Conservation (phyloP, 1,140 invertebrate species). For the Contarinia nasturtii region DNA sequence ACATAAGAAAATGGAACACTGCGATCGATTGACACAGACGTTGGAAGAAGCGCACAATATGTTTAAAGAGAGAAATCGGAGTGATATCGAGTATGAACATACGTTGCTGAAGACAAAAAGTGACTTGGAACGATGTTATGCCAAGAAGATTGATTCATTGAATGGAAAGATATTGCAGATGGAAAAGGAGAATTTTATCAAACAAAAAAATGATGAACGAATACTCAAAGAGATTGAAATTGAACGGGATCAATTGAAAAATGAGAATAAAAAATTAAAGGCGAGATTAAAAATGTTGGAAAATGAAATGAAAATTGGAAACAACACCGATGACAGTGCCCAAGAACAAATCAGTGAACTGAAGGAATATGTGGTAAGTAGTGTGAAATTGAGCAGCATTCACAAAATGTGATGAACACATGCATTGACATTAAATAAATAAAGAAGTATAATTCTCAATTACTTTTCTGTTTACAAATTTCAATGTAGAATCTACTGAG, state of each 20-base stretch:
- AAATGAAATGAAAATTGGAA: neutral
- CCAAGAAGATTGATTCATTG: neutral
- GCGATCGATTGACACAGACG: neutral
- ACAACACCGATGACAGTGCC: neutral
- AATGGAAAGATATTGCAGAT: neutral
- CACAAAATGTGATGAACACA: too few relatives aligned
- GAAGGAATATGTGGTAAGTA: slow-evolving; percentile 1
- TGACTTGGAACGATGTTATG: slow-evolving; percentile 1
- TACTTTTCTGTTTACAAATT: neutral
- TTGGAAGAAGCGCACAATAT: slow-evolving; percentile 2
- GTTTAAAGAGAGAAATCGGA: neutral
- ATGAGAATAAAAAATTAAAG: slow-evolving; percentile 1
- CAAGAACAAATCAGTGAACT: neutral
- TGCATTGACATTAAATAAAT: too few relatives aligned
- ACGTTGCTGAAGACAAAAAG: neutral
- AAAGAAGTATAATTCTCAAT: too few relatives aligned
- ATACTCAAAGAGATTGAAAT: slow-evolving; percentile 1
- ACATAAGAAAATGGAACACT: slow-evolving; percentile 1
- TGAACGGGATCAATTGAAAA: neutral
- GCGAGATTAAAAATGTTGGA: neutral
- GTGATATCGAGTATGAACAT: neutral
- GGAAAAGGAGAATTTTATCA: slow-evolving; percentile 1
- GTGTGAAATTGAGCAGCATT: too few relatives aligned
- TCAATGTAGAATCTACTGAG: neutral
- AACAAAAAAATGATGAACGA: neutral